These are phyloP conservation scores for Lanistes nyassanus DNA, from an alignment of 1,140 invertebrate genomes.

Conservation along the genomic window DNA sequence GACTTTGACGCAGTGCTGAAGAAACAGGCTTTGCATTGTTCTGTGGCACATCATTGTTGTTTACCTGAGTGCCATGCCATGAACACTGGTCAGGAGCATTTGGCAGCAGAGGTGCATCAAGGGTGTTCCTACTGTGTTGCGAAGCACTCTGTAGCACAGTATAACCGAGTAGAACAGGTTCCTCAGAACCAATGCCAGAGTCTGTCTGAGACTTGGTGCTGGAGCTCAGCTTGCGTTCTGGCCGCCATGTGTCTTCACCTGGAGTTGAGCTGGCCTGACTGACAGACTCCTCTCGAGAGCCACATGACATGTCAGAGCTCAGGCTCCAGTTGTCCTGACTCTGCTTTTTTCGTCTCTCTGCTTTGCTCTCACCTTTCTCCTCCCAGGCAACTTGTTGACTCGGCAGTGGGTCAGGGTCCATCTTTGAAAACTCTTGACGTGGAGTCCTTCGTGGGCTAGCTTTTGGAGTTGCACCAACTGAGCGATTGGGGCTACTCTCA, in stretches of 20 bases:
- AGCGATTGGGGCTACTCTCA: constrained; percentile 70
- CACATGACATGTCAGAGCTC: constrained; percentile 46
- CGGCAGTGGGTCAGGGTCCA: constrained; percentile 31
- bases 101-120: not conserved
- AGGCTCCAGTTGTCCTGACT: constrained; percentile 50
- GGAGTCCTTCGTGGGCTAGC: constrained; percentile 58
- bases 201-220: constrained; percentile 55
- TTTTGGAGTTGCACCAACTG: constrained; percentile 46
- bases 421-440: constrained; percentile 57
- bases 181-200: constrained; percentile 54
- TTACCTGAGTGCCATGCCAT: not conserved
- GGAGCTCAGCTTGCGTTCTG: constrained; percentile 45
- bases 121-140: not conserved
- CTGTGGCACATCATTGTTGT: constrained; percentile 31
- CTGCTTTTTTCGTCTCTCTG: constrained; percentile 37
- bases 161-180: constrained; percentile 20
- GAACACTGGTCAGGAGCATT: not conserved
- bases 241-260: constrained; percentile 43
- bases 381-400: constrained; percentile 29
- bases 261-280: constrained; percentile 49
- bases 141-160: not conserved
- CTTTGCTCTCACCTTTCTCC: constrained; percentile 5
- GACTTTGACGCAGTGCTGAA: constrained; percentile 31
- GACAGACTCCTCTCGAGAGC: constrained; percentile 43
- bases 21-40: constrained; percentile 54